A percentile compares a stretch with the other conserved stretches of the same genome.
Evolutionary conservation across 2,888 invertebrate genomes (phyloP).

Genomic region (Nymphalis urticae): DNA sequence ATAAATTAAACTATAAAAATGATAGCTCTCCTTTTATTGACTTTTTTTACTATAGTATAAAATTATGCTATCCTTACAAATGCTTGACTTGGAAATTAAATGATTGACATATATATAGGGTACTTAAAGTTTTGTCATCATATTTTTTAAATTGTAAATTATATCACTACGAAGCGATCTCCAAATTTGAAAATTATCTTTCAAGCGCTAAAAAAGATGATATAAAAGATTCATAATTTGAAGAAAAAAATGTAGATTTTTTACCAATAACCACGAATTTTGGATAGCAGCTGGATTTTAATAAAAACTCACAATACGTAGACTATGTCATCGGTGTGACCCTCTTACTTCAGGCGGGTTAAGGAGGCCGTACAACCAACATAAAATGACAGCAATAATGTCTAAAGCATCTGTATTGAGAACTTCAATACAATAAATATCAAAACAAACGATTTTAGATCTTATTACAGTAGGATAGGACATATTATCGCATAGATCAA

Average conservation of each 20-base stretch:
- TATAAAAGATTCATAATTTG: not conserved
- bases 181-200: no score
- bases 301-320: not conserved
- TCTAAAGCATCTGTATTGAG: slow-evolving; percentile 32
- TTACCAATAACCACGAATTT: not conserved
- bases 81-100: no score
- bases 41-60: no score
- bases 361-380: slow-evolving; percentile 3
- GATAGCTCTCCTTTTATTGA: no score
- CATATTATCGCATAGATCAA: slow-evolving; percentile 8
- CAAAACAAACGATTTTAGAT: slow-evolving; percentile 33
- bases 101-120: no score
- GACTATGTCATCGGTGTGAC: not conserved
- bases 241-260: not conserved
- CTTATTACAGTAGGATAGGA: slow-evolving; percentile 20
- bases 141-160: no score
- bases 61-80: no score
- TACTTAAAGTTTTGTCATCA: no score
- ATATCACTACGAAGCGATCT: no score
- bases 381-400: slow-evolving; percentile 29
- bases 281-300: not conserved
- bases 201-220: no score
- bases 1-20: no score
- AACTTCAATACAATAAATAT: slow-evolving; percentile 21
- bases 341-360: slow-evolving; percentile 6